phyloP scores from a whole-genome alignment of 2,113 vertebrate genomes.

The Cyphomyrus discorhynchus region DNA sequence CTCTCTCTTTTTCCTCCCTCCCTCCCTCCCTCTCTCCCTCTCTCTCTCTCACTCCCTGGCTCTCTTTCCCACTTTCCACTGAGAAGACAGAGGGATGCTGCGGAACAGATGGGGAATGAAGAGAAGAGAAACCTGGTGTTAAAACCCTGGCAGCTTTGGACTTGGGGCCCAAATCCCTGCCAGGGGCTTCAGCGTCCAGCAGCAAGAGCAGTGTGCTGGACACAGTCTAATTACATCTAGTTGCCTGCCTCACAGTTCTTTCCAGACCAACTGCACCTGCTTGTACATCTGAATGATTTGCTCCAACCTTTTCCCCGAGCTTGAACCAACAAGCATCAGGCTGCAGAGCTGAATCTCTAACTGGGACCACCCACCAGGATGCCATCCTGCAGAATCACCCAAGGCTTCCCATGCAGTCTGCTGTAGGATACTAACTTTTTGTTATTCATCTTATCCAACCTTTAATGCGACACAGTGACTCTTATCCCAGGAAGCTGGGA shows the following conservation, averaged over 20 bases:
- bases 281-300: not conserved
- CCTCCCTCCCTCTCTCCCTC: not conserved
- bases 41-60: not conserved
- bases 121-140: conserved; percentile 25
- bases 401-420: not conserved
- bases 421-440: not conserved
- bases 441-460: not conserved
- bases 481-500: not conserved
- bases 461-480: not conserved
- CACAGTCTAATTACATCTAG: not conserved
- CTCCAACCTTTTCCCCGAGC: not conserved
- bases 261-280: not conserved
- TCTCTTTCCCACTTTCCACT: conserved; percentile 1
- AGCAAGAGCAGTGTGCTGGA: not conserved
- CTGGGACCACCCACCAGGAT: not conserved
- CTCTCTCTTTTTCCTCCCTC: no score
- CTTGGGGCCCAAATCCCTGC: not conserved
- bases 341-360: not conserved
- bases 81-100: conserved; percentile 11
- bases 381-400: not conserved
- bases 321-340: not conserved
- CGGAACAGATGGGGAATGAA: conserved; percentile 48
- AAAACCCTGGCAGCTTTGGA: conserved; percentile 25
- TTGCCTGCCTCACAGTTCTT: not conserved
- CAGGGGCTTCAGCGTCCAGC: not conserved